phyloP scores from a whole-genome alignment of 23 tunicate genomes.

The Aplidium turbinatum region DNA sequence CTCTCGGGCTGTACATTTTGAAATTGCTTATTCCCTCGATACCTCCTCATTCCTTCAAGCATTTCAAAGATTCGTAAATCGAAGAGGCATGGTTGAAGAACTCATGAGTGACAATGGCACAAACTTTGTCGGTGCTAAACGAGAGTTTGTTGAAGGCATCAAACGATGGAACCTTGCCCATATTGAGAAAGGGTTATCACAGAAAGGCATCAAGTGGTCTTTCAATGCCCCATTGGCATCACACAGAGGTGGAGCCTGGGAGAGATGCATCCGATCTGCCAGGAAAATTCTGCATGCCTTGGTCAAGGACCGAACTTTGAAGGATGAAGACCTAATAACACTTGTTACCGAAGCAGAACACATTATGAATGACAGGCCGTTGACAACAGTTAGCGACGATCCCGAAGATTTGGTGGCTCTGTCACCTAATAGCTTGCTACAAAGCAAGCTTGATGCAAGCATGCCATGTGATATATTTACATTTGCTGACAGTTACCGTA shows the following conservation, averaged over 20 bases:
- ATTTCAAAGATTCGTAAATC: not conserved
- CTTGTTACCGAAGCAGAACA: not conserved
- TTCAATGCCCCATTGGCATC: not conserved
- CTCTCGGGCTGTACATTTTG: slow-evolving; percentile 28
- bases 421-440: too few species aligned
- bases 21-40: slow-evolving; percentile 21
- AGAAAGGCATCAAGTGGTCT: not conserved
- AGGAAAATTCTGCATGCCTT: not conserved
- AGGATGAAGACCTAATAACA: not conserved
- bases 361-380: not conserved
- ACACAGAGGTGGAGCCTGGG: slow-evolving; percentile 9
- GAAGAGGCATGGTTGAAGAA: slow-evolving; percentile 1
- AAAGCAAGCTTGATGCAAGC: too few species aligned
- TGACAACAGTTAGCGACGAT: not conserved
- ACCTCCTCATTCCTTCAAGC: slow-evolving; percentile 23
- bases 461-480: too few species aligned
- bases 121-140: too few species aligned
- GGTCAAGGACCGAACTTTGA: too few species aligned
- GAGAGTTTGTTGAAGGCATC: too few species aligned
- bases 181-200: not conserved
- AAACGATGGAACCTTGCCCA: slow-evolving; percentile 11
- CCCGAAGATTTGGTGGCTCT: too few species aligned
- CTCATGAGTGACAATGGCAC: slow-evolving; percentile 12
- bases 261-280: slow-evolving; percentile 17
- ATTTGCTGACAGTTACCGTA: too few species aligned